Evolutionary conservation across 2,888 invertebrate genomes (phyloP), one percentile per base, ranked within the genome.

Genomic region (Drosophila rellima): DNA sequence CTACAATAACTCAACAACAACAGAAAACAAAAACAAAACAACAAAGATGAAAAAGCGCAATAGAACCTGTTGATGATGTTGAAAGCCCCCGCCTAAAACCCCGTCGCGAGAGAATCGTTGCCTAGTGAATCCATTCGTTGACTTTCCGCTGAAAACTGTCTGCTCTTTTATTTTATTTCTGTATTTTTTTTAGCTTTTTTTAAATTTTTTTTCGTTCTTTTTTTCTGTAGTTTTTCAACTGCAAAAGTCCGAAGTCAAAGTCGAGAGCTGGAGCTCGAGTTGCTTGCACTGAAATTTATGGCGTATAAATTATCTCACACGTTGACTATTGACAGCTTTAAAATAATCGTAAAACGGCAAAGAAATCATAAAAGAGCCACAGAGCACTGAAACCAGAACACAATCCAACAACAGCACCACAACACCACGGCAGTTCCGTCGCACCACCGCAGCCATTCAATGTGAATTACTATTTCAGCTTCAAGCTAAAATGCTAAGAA

Each of bases 281-380:
- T 64, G 78, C 77, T 88, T 78, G 87, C 87, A 79, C 64, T 80
- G 68, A 88, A 87, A 90, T 89, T 89, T 90, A 89, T 89, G 89
- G 82, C 76, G 76, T 82, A 89, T 89, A 89, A 89, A 89, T 90
- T 88, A 89, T 86, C 89, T 86, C 81, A 84, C 90, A 88, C 84
- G 88, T 89, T 82, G 84, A 75, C 89, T 88, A 89, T 89, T 90
- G 89, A 90, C 89, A 89, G 90, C 90, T 88, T 75, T 82, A 80
- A 78, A 88, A 87, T 88, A 88, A 87, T 87, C 88, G 86, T 87
- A 87, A 87, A 89, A 81, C 74, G 85, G 80, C 84, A 65, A 85
- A 78, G 85, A 87, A 87, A 84, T 87, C 88, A 88, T 85, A 88
- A 83, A 88, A 84, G 72, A 70, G 67, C 73, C 54, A 67, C 66